Evolutionary conservation across 2,888 invertebrate species (phyloP), one percentile per base, ranked within the genome.

Genomic region (Tupiocoris notatus): DNA sequence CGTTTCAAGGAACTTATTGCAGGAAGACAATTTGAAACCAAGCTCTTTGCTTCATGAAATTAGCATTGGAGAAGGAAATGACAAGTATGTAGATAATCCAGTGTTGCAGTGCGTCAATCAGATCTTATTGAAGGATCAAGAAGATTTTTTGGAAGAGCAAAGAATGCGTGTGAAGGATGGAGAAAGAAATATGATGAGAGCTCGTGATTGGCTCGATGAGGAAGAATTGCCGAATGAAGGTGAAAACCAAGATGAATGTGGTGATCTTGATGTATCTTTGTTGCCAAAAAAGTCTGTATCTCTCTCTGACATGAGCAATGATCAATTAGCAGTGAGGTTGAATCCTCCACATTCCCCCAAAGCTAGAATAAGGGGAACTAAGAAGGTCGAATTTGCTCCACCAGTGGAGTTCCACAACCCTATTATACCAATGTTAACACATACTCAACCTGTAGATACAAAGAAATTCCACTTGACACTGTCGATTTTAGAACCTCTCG

Each of bases 81-180:
- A 75, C 17, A 81, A 81, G 22, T 90, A 91, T 80, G 89, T 90
- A 83, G 92, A 93, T 80, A 94, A 93, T 84, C 93, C 93, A 0
- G 93, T 94, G 6, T 84, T 94, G 67, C 93, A 94, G 84, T 93
- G 93, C 82, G 93, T 94, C 79, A 93, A 93, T 85, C 93, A 92
- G 84, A 94, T 94, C 81, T 85, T 94, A 57, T 84, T 94, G 25
- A 91, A 92, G 81, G 93, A 93, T 83, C 87, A 87, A 81, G 87
- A 87, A 77, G 88, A 88, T 77, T 81, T 81, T 67, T 78, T 84
- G 1, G 83, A 84, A n/a, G 83, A 83, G 7, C 83, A 79, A 70
- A 68, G 80, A 67, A 58, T 77, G 9, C 77, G 79, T 21, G 54
- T 78, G 18, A 78, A 76, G 20, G 79, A 78, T 22, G 20, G 57